Evolutionary conservation across 2,888 invertebrate genomes (phyloP).

Genomic region (Villa cingulata): DNA sequence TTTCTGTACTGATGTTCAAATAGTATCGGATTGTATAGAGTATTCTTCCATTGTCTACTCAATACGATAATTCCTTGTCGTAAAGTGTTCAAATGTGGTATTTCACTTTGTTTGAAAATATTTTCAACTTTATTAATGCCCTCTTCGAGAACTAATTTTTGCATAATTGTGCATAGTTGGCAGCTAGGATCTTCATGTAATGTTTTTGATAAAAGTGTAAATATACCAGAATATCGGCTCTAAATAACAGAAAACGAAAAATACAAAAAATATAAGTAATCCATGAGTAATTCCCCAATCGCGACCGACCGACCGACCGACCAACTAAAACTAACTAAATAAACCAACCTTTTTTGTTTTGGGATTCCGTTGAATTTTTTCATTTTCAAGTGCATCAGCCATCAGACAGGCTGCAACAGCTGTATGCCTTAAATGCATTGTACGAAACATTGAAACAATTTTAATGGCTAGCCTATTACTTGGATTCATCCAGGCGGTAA

Average conservation of each 20-base stretch:
- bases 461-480: constrained; percentile 79
- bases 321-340: no score
- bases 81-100: constrained; percentile 77
- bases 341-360: constrained; percentile 36
- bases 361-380: constrained; percentile 46
- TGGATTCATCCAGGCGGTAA: constrained; percentile 97
- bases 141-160: constrained; percentile 67
- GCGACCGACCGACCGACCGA: no score
- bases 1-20: constrained; percentile 81
- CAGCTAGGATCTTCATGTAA: constrained; percentile 92
- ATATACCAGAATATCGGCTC: constrained; percentile 75
- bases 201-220: constrained; percentile 77
- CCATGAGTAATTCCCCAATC: no score
- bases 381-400: constrained; percentile 85
- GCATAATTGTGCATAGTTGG: constrained; percentile 78
- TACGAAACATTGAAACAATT: constrained; percentile 65
- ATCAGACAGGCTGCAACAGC: constrained; percentile 87
- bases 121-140: constrained; percentile 66
- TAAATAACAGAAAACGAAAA: no score
- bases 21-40: constrained; percentile 81
- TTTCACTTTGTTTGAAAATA: constrained; percentile 66
- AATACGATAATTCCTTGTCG: constrained; percentile 93
- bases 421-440: constrained; percentile 64
- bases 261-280: no score
- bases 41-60: constrained; percentile 94